Evolutionary conservation across 2,888 invertebrate genomes (phyloP).

Genomic region (Kuschelorhynchus macadamiae): DNA sequence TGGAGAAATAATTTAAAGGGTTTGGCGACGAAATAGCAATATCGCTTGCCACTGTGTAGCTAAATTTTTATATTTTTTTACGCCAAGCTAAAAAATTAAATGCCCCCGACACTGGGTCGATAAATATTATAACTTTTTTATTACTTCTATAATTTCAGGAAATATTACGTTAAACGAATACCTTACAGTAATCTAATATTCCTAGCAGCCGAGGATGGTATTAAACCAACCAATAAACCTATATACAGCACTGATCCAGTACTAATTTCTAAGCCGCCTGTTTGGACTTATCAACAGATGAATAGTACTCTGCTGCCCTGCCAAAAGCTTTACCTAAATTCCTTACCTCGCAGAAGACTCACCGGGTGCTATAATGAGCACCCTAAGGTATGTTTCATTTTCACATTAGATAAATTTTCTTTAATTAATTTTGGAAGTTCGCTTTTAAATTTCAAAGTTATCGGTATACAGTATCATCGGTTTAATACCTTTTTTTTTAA

Average conservation of each 20-base stretch:
- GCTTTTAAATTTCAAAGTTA: no score
- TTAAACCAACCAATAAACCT: slow-evolving; percentile 53
- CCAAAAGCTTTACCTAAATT: slow-evolving; percentile 81
- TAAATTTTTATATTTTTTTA: no score
- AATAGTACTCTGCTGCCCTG: slow-evolving; percentile 76
- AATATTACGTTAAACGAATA: slow-evolving; percentile 81
- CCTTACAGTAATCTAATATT: slow-evolving; percentile 84
- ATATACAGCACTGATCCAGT: slow-evolving; percentile 71
- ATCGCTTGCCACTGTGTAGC: no score
- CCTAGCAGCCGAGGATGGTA: slow-evolving; percentile 76
- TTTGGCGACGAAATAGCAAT: no score
- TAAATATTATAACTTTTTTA: no score
- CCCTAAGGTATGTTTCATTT: slow-evolving; percentile 71
- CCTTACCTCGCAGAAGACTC: slow-evolving; percentile 77
- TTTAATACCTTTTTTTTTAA: no score
- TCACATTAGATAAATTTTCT: no score
- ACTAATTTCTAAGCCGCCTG: slow-evolving; percentile 56
- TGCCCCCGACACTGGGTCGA: no score
- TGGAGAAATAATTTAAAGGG: no score
- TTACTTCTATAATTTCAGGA: slow-evolving; percentile 69
- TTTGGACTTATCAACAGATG: slow-evolving; percentile 66
- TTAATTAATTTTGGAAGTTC: no score
- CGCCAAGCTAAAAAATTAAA: no score
- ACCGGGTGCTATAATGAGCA: slow-evolving; percentile 85
- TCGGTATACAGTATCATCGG: no score